Conservation (phyloP, 1,140 invertebrate genomes). For the Psilanteris sp. region DNA sequence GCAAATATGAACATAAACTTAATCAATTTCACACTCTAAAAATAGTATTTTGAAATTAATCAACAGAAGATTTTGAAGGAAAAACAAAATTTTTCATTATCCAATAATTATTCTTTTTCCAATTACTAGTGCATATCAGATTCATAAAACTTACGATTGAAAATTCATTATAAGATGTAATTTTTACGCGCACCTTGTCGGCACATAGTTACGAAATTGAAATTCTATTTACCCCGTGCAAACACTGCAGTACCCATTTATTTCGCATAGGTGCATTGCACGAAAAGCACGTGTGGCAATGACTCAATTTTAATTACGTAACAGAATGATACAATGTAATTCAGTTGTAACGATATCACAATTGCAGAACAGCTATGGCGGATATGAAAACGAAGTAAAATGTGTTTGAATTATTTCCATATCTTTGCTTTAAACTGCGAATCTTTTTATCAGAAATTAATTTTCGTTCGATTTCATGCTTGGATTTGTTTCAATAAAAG, state of each 20-base stretch:
- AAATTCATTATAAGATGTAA: constrained; percentile 34
- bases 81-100: no score
- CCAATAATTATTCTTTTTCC: constrained; percentile 7
- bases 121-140: constrained; percentile 3
- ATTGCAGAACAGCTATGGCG: constrained; percentile 3
- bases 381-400: neutral
- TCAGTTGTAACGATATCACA: constrained; percentile 12
- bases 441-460: no score
- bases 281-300: constrained; percentile 18
- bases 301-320: constrained; percentile 34
- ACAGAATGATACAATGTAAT: constrained; percentile 27
- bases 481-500: no score
- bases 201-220: constrained; percentile 26
- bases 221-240: constrained; percentile 38
- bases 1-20: no score
- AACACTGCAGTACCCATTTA: constrained; percentile 7
- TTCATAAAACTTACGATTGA: constrained; percentile 21
- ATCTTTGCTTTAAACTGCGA: neutral
- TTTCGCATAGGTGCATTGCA: constrained; percentile 3
- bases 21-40: no score
- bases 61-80: no score
- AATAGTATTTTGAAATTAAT: no score
- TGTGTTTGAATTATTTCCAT: neutral
- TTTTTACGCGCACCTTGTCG: constrained; percentile 6
- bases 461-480: no score